Evolutionary conservation across 92 coral and sea anemone genomes (phyloP).

Genomic region (Umimayanthus kanabou): DNA sequence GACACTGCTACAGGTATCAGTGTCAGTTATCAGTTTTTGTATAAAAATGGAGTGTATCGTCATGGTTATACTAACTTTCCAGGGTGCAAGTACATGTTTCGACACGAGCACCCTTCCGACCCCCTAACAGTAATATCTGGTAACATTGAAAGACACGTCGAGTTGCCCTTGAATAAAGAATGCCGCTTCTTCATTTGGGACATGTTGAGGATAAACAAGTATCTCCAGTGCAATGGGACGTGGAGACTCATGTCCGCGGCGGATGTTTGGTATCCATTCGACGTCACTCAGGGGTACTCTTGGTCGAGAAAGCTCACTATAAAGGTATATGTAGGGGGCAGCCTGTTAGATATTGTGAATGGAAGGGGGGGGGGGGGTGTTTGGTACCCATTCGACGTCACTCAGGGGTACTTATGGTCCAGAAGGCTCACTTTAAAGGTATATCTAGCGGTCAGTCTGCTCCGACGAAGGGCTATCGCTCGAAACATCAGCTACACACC

Average conservation of each 20-base stretch:
- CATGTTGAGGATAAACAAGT: background rate
- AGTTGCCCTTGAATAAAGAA: background rate
- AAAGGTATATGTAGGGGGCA: background rate
- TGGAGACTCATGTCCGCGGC: constrained; percentile 13
- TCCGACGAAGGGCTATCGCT: no score
- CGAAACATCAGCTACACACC: no score
- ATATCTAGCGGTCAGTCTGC: background rate
- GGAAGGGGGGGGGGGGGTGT: background rate
- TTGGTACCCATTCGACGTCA: constrained; percentile 21
- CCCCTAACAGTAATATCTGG: constrained; percentile 7
- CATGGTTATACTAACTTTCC: background rate
- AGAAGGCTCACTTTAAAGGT: constrained; percentile 25
- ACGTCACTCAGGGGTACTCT: background rate
- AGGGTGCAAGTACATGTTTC: constrained; percentile 25
- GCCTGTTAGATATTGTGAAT: background rate
- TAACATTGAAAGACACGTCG: background rate
- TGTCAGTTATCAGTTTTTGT: no score
- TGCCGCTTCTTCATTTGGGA: constrained; percentile 29
- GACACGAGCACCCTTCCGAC: background rate
- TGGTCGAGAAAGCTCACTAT: constrained; percentile 29
- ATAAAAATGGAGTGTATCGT: no score
- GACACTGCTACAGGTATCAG: no score
- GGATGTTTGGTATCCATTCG: constrained; percentile 33
- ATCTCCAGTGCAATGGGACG: constrained; percentile 17
- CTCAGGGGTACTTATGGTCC: background rate